Evolutionary conservation across 2,888 invertebrate species (phyloP), one percentile per base, ranked within the genome.

Genomic region (Eudemis profundana): DNA sequence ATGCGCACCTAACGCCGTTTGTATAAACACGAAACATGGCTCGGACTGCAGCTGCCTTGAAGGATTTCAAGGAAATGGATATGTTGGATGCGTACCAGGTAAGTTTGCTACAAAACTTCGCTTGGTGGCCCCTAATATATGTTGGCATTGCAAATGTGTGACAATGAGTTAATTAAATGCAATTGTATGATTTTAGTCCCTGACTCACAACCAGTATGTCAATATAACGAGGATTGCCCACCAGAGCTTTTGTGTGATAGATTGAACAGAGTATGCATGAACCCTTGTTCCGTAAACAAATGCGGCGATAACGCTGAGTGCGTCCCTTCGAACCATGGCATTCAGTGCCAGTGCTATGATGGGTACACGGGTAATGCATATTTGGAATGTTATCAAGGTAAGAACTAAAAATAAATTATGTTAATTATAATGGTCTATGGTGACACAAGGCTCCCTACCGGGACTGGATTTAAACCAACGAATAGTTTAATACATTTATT

Each of bases 201-300:
- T 70, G 76, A 81, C 69, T 69, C 84, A 53, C 82, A 83, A 74
- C 87, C 90, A 72, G 93, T 97, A 57, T 97, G 97, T 82, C 97
- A 97, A 83, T 97, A 97, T 85, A 97, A 97, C 78, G 97, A 97
- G 91, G 97, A 97, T 78, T 98, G 97, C 81, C 97, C 97, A 61
- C 96, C 96, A n/a, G 94, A 96, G 76, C 95, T 96, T 76, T 90
- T 96, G 19, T 98, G 97, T 82, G 97, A 97, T 85, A 94, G 97
- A 73, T 89, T 97, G 54, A 97, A 97, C 78, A 93, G 97, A 80
- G 93, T 95, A 53, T 98, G 97, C 81, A 95, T 96, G 71, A 97
- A 95, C 83, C 96, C 97, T 1, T 97, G 97, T 80, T 93, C 94
- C 72, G 94, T 95, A 73, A 95, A 96, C 80, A 95, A 96, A 49